Base-by-base conservation (phyloP, 2,888 invertebrate genomes). In the Tenthredo mesomela region DNA sequence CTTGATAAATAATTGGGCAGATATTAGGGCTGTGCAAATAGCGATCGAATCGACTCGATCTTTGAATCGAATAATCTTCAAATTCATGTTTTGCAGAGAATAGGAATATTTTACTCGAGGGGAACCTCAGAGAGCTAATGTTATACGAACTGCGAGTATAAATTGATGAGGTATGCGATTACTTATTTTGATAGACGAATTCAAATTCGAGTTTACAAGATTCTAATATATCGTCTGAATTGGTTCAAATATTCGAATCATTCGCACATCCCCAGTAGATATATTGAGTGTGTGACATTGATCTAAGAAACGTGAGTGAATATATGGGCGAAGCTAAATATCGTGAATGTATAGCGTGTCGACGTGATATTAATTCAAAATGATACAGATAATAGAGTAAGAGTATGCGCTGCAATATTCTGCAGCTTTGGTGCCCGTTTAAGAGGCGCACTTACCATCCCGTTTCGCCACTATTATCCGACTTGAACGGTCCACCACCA, bases 391-490 rank as follows among this genome's bases (percentile, higher is more conserved):
- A 80, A 80, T 80, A 80, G 61, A 80, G 80, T 80, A 80, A 80
- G 80, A 58, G 58, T 80, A 80, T 58, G 80, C 80, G 61, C 80
- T 80, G 80, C 80, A 80, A 80, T 80, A 80, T 80, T 80, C n/a
- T 80, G 40, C 80, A 80, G 88, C 87, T 88, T 87, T 88, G 87
- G 88, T 87, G 87, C 89, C 90, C 90, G 88, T 87, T 77, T 86
- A 29, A 88, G 88, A 89, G 90, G 89, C 91, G 87, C 90, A 92
- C 92, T 93, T 93, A 93, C 92, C 92, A 92, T 92, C 90, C 90
- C 91, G 91, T 92, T 89, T 93, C 92, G 90, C 90, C 92, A 92
- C 90, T 92, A 92, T 89, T 92, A 90, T 92, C 92, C 88, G 91
- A 90, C 91, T 92, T 92, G 91, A 92, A 90, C 90, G 92, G 90